phyloP scores from a whole-genome alignment of 2,888 invertebrate genomes.

The Eilema depressum region DNA sequence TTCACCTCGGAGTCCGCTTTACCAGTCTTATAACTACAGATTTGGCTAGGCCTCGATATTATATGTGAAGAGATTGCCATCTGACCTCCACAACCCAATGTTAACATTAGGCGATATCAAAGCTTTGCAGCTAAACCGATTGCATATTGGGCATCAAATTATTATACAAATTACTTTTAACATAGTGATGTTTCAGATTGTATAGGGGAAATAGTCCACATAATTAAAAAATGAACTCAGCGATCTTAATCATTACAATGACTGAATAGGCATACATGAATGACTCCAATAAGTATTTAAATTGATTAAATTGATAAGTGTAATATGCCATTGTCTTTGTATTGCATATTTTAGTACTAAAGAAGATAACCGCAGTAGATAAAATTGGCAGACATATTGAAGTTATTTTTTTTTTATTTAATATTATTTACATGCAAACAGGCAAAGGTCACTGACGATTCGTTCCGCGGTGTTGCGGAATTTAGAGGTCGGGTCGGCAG shows the following conservation, averaged over 20 bases:
- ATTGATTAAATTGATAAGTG: conserved; percentile 8
- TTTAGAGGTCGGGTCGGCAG: conserved; percentile 20
- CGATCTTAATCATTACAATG: not conserved
- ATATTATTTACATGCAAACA: conserved; percentile 1
- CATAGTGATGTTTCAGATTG: not conserved
- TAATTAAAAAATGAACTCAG: not conserved
- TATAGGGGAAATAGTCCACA: not conserved
- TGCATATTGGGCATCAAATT: too few relatives aligned
- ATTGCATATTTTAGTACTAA: not conserved
- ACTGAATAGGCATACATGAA: not conserved
- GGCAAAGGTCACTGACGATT: not conserved
- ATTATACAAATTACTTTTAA: not conserved
- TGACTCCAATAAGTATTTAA: not conserved
- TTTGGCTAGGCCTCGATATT: too few relatives aligned
- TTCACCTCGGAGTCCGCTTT: too few relatives aligned
- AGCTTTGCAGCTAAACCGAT: too few relatives aligned
- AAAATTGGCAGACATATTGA: not conserved
- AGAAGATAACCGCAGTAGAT: too few relatives aligned
- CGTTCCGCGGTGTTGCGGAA: conserved; percentile 7
- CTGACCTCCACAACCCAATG: too few relatives aligned
- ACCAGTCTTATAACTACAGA: too few relatives aligned
- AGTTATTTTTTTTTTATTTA: not conserved
- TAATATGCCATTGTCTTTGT: conserved; percentile 6
- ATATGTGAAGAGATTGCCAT: too few relatives aligned
- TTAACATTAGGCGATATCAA: too few relatives aligned